Conservation (phyloP, 2,888 invertebrate genomes). For the Petrolisthes cinctipes region DNA sequence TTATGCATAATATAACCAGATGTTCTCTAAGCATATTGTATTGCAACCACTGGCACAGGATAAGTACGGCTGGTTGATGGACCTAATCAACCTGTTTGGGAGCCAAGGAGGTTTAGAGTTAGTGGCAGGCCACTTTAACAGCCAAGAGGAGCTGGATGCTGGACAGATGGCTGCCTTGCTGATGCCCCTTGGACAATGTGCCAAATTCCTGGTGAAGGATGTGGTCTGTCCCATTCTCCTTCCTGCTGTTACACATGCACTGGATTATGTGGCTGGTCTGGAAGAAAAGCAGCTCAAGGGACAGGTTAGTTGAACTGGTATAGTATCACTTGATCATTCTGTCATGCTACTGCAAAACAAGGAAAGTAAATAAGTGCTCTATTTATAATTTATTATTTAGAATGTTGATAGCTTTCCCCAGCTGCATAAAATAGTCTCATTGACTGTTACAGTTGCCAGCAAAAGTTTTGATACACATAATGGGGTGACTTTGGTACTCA, state of each 20-base stretch:
- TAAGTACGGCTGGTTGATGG: conserved; percentile 71
- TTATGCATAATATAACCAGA: too few species aligned
- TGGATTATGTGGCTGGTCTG: conserved; percentile 70
- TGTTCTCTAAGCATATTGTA: too few species aligned
- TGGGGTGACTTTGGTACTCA: too few species aligned
- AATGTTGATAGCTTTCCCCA: too few species aligned
- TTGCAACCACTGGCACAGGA: conserved; percentile 65
- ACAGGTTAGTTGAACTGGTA: conserved; percentile 68
- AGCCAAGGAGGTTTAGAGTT: conserved; percentile 70
- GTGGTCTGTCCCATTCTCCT: conserved; percentile 69
- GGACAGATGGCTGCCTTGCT: conserved; percentile 71
- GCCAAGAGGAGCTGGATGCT: conserved; percentile 69
- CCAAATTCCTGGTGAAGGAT: conserved; percentile 55
- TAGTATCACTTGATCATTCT: neutral
- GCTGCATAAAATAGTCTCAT: too few species aligned
- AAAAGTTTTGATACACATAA: too few species aligned
- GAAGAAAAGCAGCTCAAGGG: conserved; percentile 71
- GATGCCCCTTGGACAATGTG: conserved; percentile 68
- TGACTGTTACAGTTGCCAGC: too few species aligned
- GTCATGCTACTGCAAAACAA: too few species aligned
- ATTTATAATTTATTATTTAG: too few species aligned
- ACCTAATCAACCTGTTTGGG: conserved; percentile 72
- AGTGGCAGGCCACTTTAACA: conserved; percentile 68
- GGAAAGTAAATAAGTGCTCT: too few species aligned
- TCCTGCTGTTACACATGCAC: conserved; percentile 70